These are phyloP conservation scores for Diabrotica undecimpunctata DNA, from an alignment of 1,140 invertebrate species.

Conservation along the genomic window DNA sequence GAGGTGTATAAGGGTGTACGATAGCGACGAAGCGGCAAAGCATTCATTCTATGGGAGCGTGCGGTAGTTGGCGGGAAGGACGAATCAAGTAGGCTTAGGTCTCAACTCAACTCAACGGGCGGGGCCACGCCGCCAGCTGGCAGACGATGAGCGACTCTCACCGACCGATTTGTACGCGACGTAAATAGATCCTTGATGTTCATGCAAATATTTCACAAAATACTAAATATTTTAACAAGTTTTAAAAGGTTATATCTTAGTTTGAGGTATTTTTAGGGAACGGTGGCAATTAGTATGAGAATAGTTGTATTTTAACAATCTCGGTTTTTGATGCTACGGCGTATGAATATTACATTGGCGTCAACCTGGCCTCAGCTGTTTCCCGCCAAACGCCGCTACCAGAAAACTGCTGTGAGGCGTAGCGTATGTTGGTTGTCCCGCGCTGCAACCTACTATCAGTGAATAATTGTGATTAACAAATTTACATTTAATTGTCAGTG, in stretches of 20 bases:
- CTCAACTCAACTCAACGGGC: slow-evolving; percentile 39
- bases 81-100: slow-evolving; percentile 31
- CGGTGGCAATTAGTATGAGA: slow-evolving; percentile 18
- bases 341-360: slow-evolving; percentile 50
- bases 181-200: slow-evolving; percentile 47
- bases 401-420: slow-evolving; percentile 54
- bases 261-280: neutral
- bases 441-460: slow-evolving; percentile 35
- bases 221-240: slow-evolving; percentile 9
- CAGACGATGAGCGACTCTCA: slow-evolving; percentile 54
- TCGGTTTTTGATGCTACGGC: slow-evolving; percentile 39
- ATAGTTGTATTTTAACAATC: neutral
- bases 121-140: slow-evolving; percentile 52
- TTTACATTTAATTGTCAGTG: slow-evolving; percentile 28
- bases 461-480: slow-evolving; percentile 29
- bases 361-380: slow-evolving; percentile 60
- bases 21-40: slow-evolving; percentile 14
- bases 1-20: slow-evolving; percentile 23
- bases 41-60: slow-evolving; percentile 21
- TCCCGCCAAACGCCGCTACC: slow-evolving; percentile 65
- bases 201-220: slow-evolving; percentile 1
- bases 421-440: slow-evolving; percentile 45
- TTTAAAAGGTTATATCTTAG: slow-evolving; percentile 14
- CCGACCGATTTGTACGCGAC: slow-evolving; percentile 48
- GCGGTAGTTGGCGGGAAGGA: slow-evolving; percentile 37